These are phyloP conservation scores for Tribolium madens DNA, from an alignment of 1,140 invertebrate genomes.

Conservation along the genomic window DNA sequence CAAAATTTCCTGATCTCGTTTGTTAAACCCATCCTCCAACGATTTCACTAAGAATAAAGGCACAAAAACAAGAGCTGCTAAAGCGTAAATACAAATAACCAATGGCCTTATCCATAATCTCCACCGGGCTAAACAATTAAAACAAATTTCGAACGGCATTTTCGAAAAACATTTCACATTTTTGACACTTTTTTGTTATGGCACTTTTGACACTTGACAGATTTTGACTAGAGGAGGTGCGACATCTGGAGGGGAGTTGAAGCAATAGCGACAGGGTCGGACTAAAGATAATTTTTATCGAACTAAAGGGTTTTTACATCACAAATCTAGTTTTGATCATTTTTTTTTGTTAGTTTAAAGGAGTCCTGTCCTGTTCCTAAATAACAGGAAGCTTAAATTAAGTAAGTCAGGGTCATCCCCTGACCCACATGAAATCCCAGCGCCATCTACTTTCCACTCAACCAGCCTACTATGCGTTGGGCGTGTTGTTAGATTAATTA, in stretches of 20 bases:
- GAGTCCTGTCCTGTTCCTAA: too few relatives aligned
- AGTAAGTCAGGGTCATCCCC: too few relatives aligned
- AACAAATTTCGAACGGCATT: constrained; percentile 44
- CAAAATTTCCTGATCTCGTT: constrained; percentile 82
- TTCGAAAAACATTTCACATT: constrained; percentile 9
- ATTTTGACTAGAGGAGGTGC: too few relatives aligned
- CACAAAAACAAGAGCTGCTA: constrained; percentile 85
- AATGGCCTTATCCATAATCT: constrained; percentile 89
- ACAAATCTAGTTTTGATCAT: too few relatives aligned
- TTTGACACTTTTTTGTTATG: constrained; percentile 5
- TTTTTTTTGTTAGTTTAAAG: too few relatives aligned
- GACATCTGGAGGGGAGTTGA: background rate
- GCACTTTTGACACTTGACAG: background rate
- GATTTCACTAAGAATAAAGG: constrained; percentile 84
- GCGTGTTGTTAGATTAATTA: constrained; percentile 31
- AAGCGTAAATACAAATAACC: constrained; percentile 81
- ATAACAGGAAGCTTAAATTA: too few relatives aligned
- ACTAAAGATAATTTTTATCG: background rate
- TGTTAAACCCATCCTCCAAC: constrained; percentile 77
- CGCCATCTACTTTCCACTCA: constrained; percentile 10
- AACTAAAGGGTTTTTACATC: background rate
- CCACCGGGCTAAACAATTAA: constrained; percentile 72
- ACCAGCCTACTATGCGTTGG: background rate
- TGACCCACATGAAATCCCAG: too few relatives aligned
- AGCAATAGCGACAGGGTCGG: background rate